phyloP scores from a whole-genome alignment of 2,888 invertebrate species.

The Drosophila leonis region DNA sequence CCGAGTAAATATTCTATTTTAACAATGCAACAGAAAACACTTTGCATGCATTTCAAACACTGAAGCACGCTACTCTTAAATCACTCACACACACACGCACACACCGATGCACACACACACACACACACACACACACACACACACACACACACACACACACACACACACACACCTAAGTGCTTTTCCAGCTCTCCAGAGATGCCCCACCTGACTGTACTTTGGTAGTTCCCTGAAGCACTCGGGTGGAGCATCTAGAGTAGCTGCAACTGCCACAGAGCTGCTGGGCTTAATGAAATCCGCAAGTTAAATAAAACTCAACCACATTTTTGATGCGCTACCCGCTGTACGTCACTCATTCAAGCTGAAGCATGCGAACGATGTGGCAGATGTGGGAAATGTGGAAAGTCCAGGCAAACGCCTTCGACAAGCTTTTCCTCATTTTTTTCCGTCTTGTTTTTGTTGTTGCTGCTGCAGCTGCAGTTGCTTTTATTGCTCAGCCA shows the following conservation, averaged over 20 bases:
- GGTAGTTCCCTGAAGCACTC: conserved; percentile 51
- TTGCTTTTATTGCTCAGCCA: conserved; percentile 29
- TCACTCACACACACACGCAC: conserved; percentile 20
- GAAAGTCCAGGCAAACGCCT: conserved; percentile 42
- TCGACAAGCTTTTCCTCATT: conserved; percentile 44
- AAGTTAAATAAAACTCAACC: conserved; percentile 50
- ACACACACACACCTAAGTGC: conserved; percentile 32
- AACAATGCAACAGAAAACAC: conserved; percentile 45
- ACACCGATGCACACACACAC: conserved; percentile 26
- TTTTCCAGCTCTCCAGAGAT: conserved; percentile 32
- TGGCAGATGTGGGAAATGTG: conserved; percentile 36
- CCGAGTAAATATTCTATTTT: conserved; percentile 38
- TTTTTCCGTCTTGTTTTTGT: conserved; percentile 8
- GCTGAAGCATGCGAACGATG: conserved; percentile 35
- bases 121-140: conserved; percentile 27
- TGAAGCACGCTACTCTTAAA: conserved; percentile 21
- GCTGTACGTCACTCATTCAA: conserved; percentile 44
- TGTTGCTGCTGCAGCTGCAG: conserved; percentile 12
- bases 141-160: conserved; percentile 9
- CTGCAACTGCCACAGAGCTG: conserved; percentile 32
- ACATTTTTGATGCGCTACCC: conserved; percentile 53
- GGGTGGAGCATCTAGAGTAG: conserved; percentile 47
- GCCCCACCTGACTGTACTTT: conserved; percentile 36
- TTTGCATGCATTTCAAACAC: conserved; percentile 48
- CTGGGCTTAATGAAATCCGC: conserved; percentile 63